These are phyloP conservation scores for Todiramphus saurophagus DNA, from an alignment of 2,113 vertebrate genomes.

Conservation along the genomic window DNA sequence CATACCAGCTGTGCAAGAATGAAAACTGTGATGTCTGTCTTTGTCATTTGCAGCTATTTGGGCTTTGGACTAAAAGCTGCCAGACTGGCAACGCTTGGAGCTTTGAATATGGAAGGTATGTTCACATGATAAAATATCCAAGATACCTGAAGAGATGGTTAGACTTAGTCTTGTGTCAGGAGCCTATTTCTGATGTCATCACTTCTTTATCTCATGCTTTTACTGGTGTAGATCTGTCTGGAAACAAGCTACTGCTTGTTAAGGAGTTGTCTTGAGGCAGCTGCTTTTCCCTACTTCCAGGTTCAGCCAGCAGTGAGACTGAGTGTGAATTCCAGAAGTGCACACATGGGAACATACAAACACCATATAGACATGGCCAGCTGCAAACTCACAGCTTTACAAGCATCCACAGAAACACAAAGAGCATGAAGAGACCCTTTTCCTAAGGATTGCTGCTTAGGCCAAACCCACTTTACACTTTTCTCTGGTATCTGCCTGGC, in stretches of 20 bases:
- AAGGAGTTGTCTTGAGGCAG: background rate
- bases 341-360: background rate
- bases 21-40: background rate
- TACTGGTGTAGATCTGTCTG: background rate
- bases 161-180: background rate
- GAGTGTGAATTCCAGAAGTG: background rate
- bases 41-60: conserved; percentile 84
- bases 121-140: background rate
- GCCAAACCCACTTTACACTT: background rate
- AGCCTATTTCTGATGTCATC: background rate
- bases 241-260: background rate
- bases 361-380: background rate
- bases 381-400: background rate
- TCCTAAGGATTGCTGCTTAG: background rate
- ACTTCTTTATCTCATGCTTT: background rate
- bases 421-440: background rate
- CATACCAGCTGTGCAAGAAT: background rate
- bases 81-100: conserved; percentile 90
- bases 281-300: background rate
- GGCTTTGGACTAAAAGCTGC: conserved; percentile 92
- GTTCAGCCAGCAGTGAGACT: background rate
- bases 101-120: conserved; percentile 87
- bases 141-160: background rate
- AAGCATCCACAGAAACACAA: background rate
- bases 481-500: background rate